Percentiles rank a stretch among this genome's conserved stretches.
These are phyloP conservation scores for Melinaea marsaeus DNA, from an alignment of 2,888 invertebrate species.

Conservation along the genomic window DNA sequence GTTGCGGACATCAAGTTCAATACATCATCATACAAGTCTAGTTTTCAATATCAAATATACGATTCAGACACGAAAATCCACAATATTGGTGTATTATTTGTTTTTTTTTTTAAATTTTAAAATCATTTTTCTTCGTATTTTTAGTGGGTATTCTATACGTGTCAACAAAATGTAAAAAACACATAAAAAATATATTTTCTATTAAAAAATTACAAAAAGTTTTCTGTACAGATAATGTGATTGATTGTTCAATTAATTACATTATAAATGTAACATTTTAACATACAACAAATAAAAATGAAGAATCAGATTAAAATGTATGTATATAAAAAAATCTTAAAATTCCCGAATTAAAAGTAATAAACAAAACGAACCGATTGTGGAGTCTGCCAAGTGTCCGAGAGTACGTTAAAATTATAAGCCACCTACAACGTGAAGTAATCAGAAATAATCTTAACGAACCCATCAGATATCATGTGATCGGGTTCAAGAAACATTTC, in stretches of 20 bases:
- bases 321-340: constrained; percentile 6
- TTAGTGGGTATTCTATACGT: no score
- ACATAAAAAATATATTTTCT: no score
- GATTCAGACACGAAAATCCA: neutral
- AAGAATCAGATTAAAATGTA: constrained; percentile 3
- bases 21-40: neutral
- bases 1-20: neutral
- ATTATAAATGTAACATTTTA: neutral
- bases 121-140: no score
- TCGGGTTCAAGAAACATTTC: constrained; percentile 31
- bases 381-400: constrained; percentile 30
- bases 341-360: constrained; percentile 7
- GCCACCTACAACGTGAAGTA: constrained; percentile 43
- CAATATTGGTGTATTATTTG: no score
- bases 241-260: no score
- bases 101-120: no score
- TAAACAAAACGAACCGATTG: constrained; percentile 5
- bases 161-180: no score
- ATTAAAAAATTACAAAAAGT: no score
- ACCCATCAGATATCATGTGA: constrained; percentile 46
- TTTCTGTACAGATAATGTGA: no score
- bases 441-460: constrained; percentile 50
- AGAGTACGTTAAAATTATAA: constrained; percentile 39
- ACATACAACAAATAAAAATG: neutral
- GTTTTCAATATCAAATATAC: neutral